Base-by-base conservation (phyloP, 2,888 invertebrate species). In the Sinelater perroti region DNA sequence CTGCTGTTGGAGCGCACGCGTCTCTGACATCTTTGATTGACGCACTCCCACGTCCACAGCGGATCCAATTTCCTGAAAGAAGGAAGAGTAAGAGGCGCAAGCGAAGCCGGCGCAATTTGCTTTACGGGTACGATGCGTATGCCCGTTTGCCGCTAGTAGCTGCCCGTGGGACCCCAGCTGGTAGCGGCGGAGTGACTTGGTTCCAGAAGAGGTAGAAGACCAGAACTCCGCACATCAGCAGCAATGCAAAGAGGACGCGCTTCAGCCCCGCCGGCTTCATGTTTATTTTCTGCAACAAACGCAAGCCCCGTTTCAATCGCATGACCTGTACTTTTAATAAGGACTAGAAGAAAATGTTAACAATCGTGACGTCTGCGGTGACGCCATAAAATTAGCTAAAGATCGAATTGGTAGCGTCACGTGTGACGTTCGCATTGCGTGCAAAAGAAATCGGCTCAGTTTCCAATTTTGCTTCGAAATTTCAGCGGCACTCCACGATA, bases 11-110 rank as follows among this genome's bases (percentile, higher is more conserved):
- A 76, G 35, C 71, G 72, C 20, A 77, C 79, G 33, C 81, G 78
- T 26, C 89, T 84, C 67, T 90, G 87, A 80, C 91, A 91, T 60
- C 86, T 83, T 63, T 87, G 84, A 33, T 81, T 80, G 44, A 86
- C 84, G 74, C 91, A 92, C 24, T 85, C 81, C 86, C 91, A 91
- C 5, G 89, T 88, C 91, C 91, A 92, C 47, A 87, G 86, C 2
- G 83, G 82, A 56, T 81, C 81, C 6, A 75, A 63, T 44, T 79
- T 79, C 42, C 83, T 84, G 79, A 55, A 80, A 80, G 54, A 65
- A 69, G 28, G 62, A 62, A 53, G 10, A 57, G 59, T 44, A n/a
- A 8, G n/a, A 17, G 18, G 16, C n/a, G 11, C 14, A 31, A 31
- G 3, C 31, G 10, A 31, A 13, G 10, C 10, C 11, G 13, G 6